Conservation (phyloP, 2,797 vertebrate species). For the Spondyliosoma cantharus region DNA sequence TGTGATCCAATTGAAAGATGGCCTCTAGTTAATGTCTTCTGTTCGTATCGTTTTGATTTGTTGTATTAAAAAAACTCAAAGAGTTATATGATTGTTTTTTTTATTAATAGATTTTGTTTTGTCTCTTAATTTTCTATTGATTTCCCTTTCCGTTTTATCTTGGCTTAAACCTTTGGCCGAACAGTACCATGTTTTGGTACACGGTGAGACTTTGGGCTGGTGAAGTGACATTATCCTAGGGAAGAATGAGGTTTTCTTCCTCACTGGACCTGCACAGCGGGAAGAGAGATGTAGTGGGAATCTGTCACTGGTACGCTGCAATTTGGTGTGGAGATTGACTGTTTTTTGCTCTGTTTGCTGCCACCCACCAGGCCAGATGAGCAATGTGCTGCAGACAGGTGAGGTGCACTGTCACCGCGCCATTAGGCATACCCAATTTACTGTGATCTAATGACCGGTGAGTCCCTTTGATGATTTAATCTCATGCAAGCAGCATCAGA, state of each 20-base stretch:
- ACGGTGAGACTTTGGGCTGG: constrained; percentile 4
- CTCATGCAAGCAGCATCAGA: background rate
- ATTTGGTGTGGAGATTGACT: constrained; percentile 18
- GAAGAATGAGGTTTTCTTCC: constrained; percentile 12
- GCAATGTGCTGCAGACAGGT: background rate
- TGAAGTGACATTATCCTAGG: constrained; percentile 24
- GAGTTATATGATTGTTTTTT: background rate
- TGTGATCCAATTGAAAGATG: no score
- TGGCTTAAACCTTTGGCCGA: background rate
- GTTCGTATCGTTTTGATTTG: constrained; percentile 7
- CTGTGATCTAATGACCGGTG: background rate
- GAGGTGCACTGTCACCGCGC: constrained; percentile 1
- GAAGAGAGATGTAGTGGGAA: background rate
- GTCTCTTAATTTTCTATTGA: background rate
- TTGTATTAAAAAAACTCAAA: background rate
- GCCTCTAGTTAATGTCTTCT: constrained; percentile 22
- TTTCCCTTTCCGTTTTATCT: background rate
- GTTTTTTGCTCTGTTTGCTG: constrained; percentile 26
- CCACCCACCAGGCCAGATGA: background rate
- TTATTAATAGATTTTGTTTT: background rate
- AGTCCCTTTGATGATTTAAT: constrained; percentile 15
- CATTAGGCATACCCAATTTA: background rate
- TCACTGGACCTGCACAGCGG: background rate
- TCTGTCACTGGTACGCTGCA: constrained; percentile 22
- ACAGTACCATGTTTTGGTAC: constrained; percentile 15